Percentiles rank a stretch among this genome's conserved stretches.
These are phyloP conservation scores for Cyaniris semiargus DNA, from an alignment of 2,888 invertebrate genomes.

Conservation along the genomic window DNA sequence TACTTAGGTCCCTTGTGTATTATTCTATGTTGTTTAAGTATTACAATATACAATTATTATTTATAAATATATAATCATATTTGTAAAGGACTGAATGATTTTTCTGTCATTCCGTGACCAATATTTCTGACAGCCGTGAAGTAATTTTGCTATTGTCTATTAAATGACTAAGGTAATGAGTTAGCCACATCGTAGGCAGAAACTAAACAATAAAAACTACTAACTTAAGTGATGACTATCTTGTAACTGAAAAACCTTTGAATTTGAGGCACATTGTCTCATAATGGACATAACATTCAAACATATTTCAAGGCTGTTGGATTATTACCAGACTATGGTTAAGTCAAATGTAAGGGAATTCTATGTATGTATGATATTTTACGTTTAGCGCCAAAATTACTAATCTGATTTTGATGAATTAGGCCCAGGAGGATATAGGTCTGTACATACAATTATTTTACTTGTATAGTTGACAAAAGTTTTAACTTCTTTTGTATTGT, in stretches of 20 bases:
- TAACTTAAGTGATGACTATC: slow-evolving; percentile 43
- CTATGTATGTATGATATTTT: too few species aligned
- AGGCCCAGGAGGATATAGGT: too few species aligned
- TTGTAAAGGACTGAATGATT: background rate
- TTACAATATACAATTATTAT: background rate
- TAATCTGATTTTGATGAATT: too few species aligned
- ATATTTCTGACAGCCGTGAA: slow-evolving; percentile 26
- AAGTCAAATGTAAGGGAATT: too few species aligned
- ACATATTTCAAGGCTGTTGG: slow-evolving; percentile 26
- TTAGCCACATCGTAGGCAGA: background rate
- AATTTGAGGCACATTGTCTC: slow-evolving; percentile 53
- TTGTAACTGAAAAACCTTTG: slow-evolving; percentile 62
- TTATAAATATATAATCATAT: background rate
- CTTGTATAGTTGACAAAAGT: too few species aligned
- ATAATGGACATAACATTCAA: slow-evolving; percentile 45
- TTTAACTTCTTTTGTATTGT: slow-evolving; percentile 50
- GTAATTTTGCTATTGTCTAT: slow-evolving; percentile 23
- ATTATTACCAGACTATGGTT: slow-evolving; percentile 9
- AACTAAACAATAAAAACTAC: slow-evolving; percentile 11
- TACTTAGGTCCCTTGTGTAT: background rate
- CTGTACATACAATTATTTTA: too few species aligned
- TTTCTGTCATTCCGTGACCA: slow-evolving; percentile 4
- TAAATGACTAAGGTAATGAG: slow-evolving; percentile 24
- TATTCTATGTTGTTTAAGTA: background rate
- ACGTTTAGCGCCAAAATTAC: too few species aligned